Evolutionary conservation across 2,888 invertebrate species (phyloP).

Genomic region (Agrotis exclamationis): DNA sequence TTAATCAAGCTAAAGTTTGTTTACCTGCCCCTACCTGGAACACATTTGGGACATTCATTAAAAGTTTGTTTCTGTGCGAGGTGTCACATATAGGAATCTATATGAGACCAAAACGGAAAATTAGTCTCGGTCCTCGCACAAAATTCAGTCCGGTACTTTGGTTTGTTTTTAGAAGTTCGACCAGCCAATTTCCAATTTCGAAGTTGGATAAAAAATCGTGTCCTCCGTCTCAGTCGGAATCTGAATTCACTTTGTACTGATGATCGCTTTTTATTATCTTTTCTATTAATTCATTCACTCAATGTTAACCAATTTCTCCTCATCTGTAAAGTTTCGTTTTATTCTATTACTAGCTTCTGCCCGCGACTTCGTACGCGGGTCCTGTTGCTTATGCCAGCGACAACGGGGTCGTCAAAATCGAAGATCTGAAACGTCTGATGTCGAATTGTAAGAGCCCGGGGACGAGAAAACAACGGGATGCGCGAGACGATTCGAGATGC

Average conservation of each 20-base stretch:
- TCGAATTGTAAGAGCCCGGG: no score
- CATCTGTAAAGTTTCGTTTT: no score
- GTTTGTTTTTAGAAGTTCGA: neutral
- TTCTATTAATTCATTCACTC: no score
- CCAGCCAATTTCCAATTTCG: neutral
- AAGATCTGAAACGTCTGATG: no score
- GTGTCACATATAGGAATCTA: neutral
- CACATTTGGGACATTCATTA: conserved; percentile 1
- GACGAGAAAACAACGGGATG: no score
- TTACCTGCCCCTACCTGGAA: neutral
- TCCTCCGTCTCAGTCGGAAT: neutral
- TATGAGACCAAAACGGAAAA: conserved; percentile 1
- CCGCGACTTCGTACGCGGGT: no score
- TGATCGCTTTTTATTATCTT: neutral
- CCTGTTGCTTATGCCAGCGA: no score
- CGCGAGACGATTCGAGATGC: no score
- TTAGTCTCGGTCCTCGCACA: neutral
- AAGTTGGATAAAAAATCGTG: neutral
- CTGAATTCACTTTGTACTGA: neutral
- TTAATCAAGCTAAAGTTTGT: neutral
- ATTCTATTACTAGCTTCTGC: no score
- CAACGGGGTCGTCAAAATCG: no score
- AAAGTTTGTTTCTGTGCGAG: neutral
- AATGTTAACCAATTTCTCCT: no score
- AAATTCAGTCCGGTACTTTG: neutral